These are phyloP conservation scores for Aphidius gifuensis DNA, from an alignment of 1,140 invertebrate genomes.

Conservation along the genomic window DNA sequence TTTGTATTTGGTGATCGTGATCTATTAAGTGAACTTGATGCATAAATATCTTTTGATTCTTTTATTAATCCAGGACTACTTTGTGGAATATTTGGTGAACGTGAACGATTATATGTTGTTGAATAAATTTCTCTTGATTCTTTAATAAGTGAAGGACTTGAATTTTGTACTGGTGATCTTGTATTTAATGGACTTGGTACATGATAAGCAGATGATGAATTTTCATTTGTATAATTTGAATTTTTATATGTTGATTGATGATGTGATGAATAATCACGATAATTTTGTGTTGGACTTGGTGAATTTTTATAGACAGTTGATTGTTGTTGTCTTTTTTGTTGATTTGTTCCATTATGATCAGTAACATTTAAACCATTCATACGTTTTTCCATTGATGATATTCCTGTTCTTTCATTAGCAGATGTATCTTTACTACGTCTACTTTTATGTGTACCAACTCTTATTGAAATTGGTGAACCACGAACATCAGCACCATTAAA, in stretches of 20 bases:
- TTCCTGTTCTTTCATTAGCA: slow-evolving; percentile 40
- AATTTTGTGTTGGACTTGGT: slow-evolving; percentile 40
- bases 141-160: slow-evolving; percentile 47
- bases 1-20: slow-evolving; percentile 23
- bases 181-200: slow-evolving; percentile 35
- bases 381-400: slow-evolving; percentile 44
- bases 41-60: slow-evolving; percentile 30
- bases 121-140: slow-evolving; percentile 47
- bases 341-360: slow-evolving; percentile 31
- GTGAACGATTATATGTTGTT: slow-evolving; percentile 41
- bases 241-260: slow-evolving; percentile 37
- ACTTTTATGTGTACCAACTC: slow-evolving; percentile 68
- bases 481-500: slow-evolving; percentile 96
- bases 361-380: slow-evolving; percentile 48
- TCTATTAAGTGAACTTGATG: slow-evolving; percentile 27
- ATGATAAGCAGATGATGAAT: slow-evolving; percentile 35
- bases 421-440: slow-evolving; percentile 48
- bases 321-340: slow-evolving; percentile 30
- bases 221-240: slow-evolving; percentile 39
- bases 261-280: slow-evolving; percentile 38
- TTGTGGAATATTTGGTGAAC: slow-evolving; percentile 39
- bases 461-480: slow-evolving; percentile 79
- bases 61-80: slow-evolving; percentile 41
- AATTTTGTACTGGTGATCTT: slow-evolving; percentile 34
- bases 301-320: slow-evolving; percentile 41